phyloP scores from a whole-genome alignment of 2,888 invertebrate genomes.

The Nesidiocoris tenuis region DNA sequence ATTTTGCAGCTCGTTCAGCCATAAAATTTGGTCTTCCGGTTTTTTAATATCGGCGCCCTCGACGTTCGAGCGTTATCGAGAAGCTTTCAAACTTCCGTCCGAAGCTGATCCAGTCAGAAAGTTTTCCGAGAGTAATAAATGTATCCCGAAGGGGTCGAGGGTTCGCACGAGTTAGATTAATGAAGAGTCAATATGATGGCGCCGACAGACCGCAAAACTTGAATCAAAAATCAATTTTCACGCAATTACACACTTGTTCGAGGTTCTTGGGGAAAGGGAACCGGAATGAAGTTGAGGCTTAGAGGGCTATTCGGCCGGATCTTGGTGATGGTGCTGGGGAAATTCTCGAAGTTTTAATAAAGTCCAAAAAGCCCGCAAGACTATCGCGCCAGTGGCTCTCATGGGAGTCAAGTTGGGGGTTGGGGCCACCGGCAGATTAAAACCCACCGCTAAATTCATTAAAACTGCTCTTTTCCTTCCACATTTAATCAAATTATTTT shows the following conservation, averaged over 20 bases:
- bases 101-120: neutral
- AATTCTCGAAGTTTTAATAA: neutral
- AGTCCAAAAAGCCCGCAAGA: neutral
- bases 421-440: conserved; percentile 15
- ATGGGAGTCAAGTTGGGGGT: neutral
- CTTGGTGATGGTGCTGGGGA: neutral
- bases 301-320: too few relatives aligned
- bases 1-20: neutral
- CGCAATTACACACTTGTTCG: neutral
- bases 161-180: neutral
- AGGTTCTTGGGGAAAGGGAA: neutral
- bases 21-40: neutral
- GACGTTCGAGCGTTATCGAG: neutral
- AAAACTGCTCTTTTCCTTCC: conserved; percentile 11
- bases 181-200: neutral
- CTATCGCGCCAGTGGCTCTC: neutral
- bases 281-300: neutral
- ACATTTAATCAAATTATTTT: conserved; percentile 18
- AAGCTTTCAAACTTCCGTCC: neutral
- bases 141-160: neutral
- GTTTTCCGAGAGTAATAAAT: neutral
- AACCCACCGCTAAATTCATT: conserved; percentile 26
- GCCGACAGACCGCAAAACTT: neutral
- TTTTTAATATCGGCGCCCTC: neutral
- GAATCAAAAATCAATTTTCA: neutral